Evolutionary conservation across 2,888 invertebrate genomes (phyloP), one percentile per base, ranked within the genome.

Genomic region (Tipula unca): DNA sequence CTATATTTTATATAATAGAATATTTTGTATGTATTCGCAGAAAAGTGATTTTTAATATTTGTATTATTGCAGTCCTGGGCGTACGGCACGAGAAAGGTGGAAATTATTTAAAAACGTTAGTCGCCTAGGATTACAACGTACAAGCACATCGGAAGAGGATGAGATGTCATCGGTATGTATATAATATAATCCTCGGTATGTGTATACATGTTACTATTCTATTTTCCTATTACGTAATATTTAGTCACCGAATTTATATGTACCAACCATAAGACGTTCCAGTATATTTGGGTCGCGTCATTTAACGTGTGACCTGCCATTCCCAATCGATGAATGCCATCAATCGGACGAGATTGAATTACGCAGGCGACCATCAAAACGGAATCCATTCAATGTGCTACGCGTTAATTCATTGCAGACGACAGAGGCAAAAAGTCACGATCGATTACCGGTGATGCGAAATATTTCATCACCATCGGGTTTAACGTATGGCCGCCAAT

Each of bases 221-320:
- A 39, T 85, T 85, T 17, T 85, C 2, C 32, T 8, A 84, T 85
- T 87, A 14, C 86, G n/a, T n/a, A n/a, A n/a, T n/a, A n/a, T n/a
- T n/a, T n/a, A 91, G 89, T 88, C 89, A 39, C 90, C 90, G 85
- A 89, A 90, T 48, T 87, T 88, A 20, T 90, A 91, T 86, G 89
- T 91, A 3, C 91, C 92, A 32, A 89, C 92, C 69, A 91, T 92
- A 86, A 91, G 91, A 86, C 91, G 92, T 32, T 90, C 92, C 84
- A 91, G 91, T 82, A 90, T 92, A 4, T 91, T 92, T 69, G 92
- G 93, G 1, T 93, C 93, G 0, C 90, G 93, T 32, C 93, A 93
- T 88, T 90, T 94, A 88, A 92, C 93, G 35, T 93, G 93, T 88
- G 94, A 94, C 88, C 90, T 93, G 54, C 93, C 93, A n/a, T 89